These are phyloP conservation scores for Arvicanthis niloticus DNA, from an alignment of 2,113 vertebrate species.

Conservation along the genomic window DNA sequence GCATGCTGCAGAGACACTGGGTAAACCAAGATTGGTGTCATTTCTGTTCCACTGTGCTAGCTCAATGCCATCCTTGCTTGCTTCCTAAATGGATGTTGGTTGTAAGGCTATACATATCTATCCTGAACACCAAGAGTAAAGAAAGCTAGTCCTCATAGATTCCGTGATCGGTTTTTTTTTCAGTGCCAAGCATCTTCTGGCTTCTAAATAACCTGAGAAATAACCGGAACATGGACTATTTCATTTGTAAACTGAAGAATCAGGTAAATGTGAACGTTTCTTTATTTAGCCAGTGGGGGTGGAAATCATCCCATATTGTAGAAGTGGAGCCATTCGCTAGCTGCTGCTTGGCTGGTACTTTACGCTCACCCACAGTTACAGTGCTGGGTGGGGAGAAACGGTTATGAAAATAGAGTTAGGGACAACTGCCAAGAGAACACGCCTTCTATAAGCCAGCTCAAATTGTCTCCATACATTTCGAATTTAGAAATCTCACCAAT, in stretches of 20 bases:
- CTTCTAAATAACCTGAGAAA: not conserved
- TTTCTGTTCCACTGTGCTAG: not conserved
- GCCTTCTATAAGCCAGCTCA: constrained; percentile 53
- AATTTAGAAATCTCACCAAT: constrained; percentile 63
- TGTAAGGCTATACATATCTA: not conserved
- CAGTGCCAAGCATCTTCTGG: not conserved
- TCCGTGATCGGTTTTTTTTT: not conserved
- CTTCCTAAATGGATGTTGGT: not conserved
- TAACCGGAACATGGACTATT: not conserved
- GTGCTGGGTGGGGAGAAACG: not conserved
- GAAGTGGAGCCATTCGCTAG: not conserved
- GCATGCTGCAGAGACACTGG: not conserved
- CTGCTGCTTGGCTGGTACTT: not conserved
- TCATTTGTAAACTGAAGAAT: constrained; percentile 31
- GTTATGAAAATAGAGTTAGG: constrained; percentile 43
- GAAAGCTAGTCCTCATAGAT: not conserved
- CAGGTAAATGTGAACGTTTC: constrained; percentile 12
- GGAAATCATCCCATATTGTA: constrained; percentile 20
- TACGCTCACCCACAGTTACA: constrained; percentile 1
- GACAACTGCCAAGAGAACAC: constrained; percentile 46
- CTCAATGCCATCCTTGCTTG: not conserved
- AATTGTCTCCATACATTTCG: constrained; percentile 60
- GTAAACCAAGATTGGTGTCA: not conserved
- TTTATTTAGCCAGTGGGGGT: constrained; percentile 6
- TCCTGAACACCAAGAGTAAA: not conserved